phyloP scores from a whole-genome alignment of 2,113 vertebrate species.

The cat (Felis catus) region F.catus_Fca126_mat1.0 CM031412.1:183283501-183284000 shows the following conservation, averaged over 20 bases:
- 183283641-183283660: not conserved
- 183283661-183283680: not conserved
- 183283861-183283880: not conserved
- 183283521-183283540: not conserved
- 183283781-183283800: not conserved
- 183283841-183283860: not conserved
- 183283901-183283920: not conserved
- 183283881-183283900: not conserved
- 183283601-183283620: not conserved
- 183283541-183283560: not conserved
- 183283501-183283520: slow-evolving; percentile 47
- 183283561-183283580: slow-evolving; percentile 32
- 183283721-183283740: not conserved
- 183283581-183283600: slow-evolving; percentile 18
- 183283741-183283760: not conserved
- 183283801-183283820: not conserved
- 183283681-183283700: not conserved
- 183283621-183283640: not conserved
- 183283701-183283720: not conserved
- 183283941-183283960: not conserved
- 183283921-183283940: not conserved
- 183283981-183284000: not conserved
- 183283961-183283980: not conserved
- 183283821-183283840: not conserved
- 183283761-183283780: not conserved